A percentile compares a stretch with the other conserved stretches of the same genome.
Evolutionary conservation across 2,113 vertebrate species (phyloP).

Genomic region (Trogon melanurus): DNA sequence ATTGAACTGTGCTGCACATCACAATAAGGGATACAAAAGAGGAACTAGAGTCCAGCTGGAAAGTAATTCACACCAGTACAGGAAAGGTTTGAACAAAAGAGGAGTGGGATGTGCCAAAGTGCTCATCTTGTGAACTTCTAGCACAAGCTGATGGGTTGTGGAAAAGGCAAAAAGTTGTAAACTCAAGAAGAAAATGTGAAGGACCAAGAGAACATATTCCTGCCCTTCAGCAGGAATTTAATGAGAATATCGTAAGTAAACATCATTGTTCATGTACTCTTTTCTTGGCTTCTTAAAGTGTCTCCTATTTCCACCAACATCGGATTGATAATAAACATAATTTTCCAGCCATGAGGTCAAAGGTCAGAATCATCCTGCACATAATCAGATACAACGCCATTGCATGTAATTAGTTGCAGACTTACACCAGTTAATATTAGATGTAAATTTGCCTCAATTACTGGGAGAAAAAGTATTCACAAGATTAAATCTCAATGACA

Average conservation of each 20-base stretch:
- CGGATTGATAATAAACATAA: neutral
- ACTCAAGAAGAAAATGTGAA: neutral
- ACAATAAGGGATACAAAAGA: neutral
- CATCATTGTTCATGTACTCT: neutral
- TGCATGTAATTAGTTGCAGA: neutral
- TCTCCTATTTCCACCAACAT: neutral
- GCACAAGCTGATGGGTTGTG: neutral
- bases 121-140: neutral
- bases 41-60: neutral
- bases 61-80: neutral
- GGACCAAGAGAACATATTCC: neutral
- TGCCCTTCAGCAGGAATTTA: neutral
- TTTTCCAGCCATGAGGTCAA: neutral
- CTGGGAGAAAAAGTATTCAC: neutral
- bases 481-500: neutral
- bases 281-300: neutral
- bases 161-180: neutral
- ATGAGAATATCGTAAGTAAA: neutral
- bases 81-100: neutral
- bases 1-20: neutral
- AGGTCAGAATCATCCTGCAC: neutral
- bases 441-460: neutral
- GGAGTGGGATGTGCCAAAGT: neutral
- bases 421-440: neutral
- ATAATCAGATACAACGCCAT: neutral